Evolutionary conservation across 2,888 invertebrate species (phyloP).

Genomic region (Azorinus chamasolen): DNA sequence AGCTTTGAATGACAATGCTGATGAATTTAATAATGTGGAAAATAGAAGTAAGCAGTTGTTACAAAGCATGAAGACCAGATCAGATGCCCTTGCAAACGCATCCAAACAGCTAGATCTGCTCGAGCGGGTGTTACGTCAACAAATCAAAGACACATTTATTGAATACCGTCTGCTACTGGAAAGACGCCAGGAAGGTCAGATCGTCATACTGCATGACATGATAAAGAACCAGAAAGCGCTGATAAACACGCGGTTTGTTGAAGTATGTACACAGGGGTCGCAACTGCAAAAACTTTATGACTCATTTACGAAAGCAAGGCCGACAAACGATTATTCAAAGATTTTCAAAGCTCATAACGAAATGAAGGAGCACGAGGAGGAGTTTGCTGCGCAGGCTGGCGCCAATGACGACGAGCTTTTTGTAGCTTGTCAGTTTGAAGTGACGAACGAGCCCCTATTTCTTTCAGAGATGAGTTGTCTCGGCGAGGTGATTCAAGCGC

Average conservation of each 20-base stretch:
- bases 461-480: slow-evolving; percentile 79
- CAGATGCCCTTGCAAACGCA: slow-evolving; percentile 78
- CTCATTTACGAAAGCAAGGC: slow-evolving; percentile 74
- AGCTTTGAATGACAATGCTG: slow-evolving; percentile 76
- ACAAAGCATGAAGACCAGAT: slow-evolving; percentile 75
- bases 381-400: slow-evolving; percentile 72
- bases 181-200: slow-evolving; percentile 78
- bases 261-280: slow-evolving; percentile 77
- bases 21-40: slow-evolving; percentile 76
- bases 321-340: slow-evolving; percentile 75
- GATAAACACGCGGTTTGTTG: slow-evolving; percentile 77
- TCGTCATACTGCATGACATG: slow-evolving; percentile 72
- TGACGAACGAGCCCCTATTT: slow-evolving; percentile 77
- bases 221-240: slow-evolving; percentile 77
- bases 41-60: slow-evolving; percentile 72
- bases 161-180: slow-evolving; percentile 81
- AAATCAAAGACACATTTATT: slow-evolving; percentile 82
- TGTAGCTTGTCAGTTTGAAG: slow-evolving; percentile 74
- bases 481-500: slow-evolving; percentile 74
- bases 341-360: slow-evolving; percentile 78
- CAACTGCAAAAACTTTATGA: slow-evolving; percentile 78
- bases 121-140: slow-evolving; percentile 74
- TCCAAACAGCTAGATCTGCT: slow-evolving; percentile 81
- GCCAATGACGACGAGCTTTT: slow-evolving; percentile 78
- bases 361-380: slow-evolving; percentile 76